phyloP scores from a whole-genome alignment of 37 sponge, comb jelly and placozoan genomes.

The Eunapius fragilis region DNA sequence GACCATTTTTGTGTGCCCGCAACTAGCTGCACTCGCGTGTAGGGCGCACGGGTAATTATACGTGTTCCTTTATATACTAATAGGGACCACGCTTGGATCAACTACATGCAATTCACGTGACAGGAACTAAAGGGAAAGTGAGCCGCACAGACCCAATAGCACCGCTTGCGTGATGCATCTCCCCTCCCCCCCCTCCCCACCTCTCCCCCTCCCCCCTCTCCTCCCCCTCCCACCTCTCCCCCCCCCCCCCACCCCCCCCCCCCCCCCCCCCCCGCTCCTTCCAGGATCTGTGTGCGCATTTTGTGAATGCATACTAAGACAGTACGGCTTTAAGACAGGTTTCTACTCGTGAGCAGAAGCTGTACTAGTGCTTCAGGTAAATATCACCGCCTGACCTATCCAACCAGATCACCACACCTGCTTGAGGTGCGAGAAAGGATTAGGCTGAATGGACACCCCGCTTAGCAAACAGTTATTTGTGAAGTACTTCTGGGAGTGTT shows the following conservation, averaged over 20 bases:
- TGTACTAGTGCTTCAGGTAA: not conserved
- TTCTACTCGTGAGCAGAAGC: slow-evolving; percentile 83
- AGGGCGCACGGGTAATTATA: no score
- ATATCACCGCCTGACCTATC: not conserved
- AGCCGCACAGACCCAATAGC: no score
- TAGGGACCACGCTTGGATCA: slow-evolving; percentile 55
- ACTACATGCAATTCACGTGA: slow-evolving; percentile 75
- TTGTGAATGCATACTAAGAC: slow-evolving; percentile 82
- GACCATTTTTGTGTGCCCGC: not conserved
- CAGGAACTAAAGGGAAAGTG: slow-evolving; percentile 94
- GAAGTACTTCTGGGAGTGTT: slow-evolving; percentile 82
- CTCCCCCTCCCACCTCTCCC: no score
- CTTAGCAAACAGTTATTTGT: slow-evolving; percentile 75
- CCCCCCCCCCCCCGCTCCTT: not conserved
- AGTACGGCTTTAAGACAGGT: slow-evolving; percentile 81
- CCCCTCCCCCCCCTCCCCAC: no score
- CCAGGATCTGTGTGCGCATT: slow-evolving; percentile 94
- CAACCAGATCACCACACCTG: slow-evolving; percentile 85
- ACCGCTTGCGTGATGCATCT: not conserved
- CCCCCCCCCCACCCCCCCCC: no score
- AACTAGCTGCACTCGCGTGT: no score
- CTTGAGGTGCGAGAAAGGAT: slow-evolving; percentile 96
- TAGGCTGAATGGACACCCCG: slow-evolving; percentile 88
- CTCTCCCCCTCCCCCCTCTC: no score
- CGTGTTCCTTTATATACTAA: not conserved